Base-by-base conservation (phyloP, 2,797 vertebrate species). In the Eleutherodactylus coqui region DNA sequence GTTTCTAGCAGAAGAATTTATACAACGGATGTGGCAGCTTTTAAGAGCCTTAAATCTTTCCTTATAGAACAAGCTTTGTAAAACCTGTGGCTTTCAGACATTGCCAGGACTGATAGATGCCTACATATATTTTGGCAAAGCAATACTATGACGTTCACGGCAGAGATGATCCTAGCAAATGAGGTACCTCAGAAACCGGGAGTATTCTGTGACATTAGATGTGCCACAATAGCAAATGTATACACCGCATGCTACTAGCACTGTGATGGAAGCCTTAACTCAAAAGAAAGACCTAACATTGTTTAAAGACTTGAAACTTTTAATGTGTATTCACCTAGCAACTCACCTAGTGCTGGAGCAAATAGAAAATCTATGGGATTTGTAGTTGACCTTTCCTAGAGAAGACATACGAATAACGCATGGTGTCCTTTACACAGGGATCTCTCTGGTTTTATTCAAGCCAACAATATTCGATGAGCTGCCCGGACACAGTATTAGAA, bases 341-440 rank as follows among this genome's bases (percentile, higher is more conserved):
- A 49, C 32, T 87, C 75, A 77, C 38, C 86, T 79, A 47, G 27
- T 36, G 41, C 64, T 58, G 76, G 51, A 76, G 45, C 34, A 47
- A 79, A 47, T n/a, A 13, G 53, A 84, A 84, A 73, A 49, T 64
- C 77, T 64, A 75, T 11, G 82, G 64, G 82, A 80, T 87, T 81
- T 81, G 58, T 29, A 4, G 55, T 27, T 87, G 86, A 87, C 86
- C 86, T 87, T 87, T 87, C 32, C 67, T 60, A 76, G 76, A 79
- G 81, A 49, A 69, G 64, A 70, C 53, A 53, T 19, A 36, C 49
- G 58, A 49, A 84, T 19, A 75, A 84, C 80, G 43, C 67, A 62
- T 47, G 67, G n/a, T 87, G 86, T 85, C 77, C 86, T 87, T 87
- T 87, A 64, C 82, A 85, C 77, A 81, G 58, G 77, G 77, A 85